Conservation (phyloP, 2,888 invertebrate species). For the Drosophila mayaguana region DNA sequence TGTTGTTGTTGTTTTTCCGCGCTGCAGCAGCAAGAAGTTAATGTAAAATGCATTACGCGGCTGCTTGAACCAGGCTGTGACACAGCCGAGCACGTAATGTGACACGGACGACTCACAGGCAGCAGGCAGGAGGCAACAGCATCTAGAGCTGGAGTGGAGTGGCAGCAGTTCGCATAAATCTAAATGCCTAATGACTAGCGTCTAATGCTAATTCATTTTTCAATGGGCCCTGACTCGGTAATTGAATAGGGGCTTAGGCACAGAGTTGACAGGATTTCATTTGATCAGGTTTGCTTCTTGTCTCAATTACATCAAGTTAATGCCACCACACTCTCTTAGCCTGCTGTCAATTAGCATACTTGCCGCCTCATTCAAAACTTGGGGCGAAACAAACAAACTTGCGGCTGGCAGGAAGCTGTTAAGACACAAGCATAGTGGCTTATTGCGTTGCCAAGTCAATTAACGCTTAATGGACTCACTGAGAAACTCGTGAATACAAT, state of each 20-base stretch:
- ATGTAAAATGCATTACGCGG: constrained; percentile 77
- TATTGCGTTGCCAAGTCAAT: constrained; percentile 14
- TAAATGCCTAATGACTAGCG: constrained; percentile 60
- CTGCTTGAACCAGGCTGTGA: constrained; percentile 70
- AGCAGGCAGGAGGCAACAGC: constrained; percentile 7
- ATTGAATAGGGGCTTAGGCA: constrained; percentile 45
- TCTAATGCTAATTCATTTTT: constrained; percentile 60
- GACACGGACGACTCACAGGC: constrained; percentile 50
- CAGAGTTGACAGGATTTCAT: constrained; percentile 14
- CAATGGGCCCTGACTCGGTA: constrained; percentile 54
- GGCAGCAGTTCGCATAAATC: constrained; percentile 54
- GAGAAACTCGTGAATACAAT: constrained; percentile 47
- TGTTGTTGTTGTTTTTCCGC: constrained; percentile 26
- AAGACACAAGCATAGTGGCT: constrained; percentile 9
- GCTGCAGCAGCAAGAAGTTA: constrained; percentile 52
- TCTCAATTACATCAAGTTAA: constrained; percentile 15
- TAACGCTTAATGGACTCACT: constrained; percentile 7
- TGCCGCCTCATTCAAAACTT: constrained; percentile 4
- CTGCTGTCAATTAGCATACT: constrained; percentile 25
- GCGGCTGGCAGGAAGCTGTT: constrained; percentile 16
- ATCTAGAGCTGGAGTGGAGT: constrained; percentile 50
- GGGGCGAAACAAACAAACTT: constrained; percentile 2
- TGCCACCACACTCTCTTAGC: constrained; percentile 16
- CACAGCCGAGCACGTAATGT: constrained; percentile 61
- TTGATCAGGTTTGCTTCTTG: constrained; percentile 32